Base-by-base conservation (phyloP, 1,140 invertebrate species). In the Drosophila biarmipes region DNA sequence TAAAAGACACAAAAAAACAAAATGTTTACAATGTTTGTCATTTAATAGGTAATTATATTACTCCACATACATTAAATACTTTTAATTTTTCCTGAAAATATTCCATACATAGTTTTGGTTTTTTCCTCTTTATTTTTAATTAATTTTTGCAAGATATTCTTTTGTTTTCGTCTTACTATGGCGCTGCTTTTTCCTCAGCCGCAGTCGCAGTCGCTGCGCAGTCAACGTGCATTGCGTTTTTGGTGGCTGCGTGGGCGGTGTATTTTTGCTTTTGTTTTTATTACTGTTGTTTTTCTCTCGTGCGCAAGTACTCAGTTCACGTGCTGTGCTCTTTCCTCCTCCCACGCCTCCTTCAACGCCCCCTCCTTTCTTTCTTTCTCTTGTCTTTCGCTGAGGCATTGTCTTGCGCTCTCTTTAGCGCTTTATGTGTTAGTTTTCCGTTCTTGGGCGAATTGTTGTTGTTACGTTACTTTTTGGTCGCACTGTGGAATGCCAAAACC, bases 171-270 rank as follows among this genome's bases (percentile, higher is more conserved):
- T 15, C 38, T 19, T 14, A 49, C n/a, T 15, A 15, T 4, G n/a
- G 8, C 19, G 6, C 31, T 24, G 24, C 31, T 14, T 43, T 38
- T 31, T n/a, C n/a, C 10, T 61, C 56, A 54, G 67, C 43, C 38
- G 49, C 52, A 45, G 52, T 42, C 74, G 24, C 24, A 4, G 24
- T 5, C 24, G 24, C 24, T 24, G 3, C 38, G 49, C 52, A 45
- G 52, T 42, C 74, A 87, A 85, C 85, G 80, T 86, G 81, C 81
- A 81, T 46, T 81, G 78, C 76, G 72, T 84, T 89, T 77, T 77
- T 61, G 45, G 56, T 59, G 49, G 15, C 43, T 79, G 72, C 66
- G 80, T 84, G 69, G 80, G 80, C 48, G 80, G 49, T 31, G 24
- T 56, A 29, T 17, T 54, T 57, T 56, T 55, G 43, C 17, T 35